These are phyloP conservation scores for Pollenia griseotomentosa DNA, from an alignment of 2,888 invertebrate species.

Conservation along the genomic window DNA sequence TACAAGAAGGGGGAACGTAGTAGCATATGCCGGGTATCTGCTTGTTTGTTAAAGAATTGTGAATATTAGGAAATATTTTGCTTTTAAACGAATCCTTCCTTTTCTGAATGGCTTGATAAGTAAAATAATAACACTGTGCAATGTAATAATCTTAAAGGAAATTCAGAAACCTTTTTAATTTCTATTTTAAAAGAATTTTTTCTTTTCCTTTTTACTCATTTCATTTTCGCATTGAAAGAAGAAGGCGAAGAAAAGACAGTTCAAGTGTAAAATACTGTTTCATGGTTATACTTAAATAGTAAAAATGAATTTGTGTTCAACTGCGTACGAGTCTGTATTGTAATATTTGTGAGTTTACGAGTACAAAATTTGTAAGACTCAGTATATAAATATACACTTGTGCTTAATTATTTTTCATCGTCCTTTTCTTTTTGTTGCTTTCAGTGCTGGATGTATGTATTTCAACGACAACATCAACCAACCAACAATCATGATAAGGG, in stretches of 20 bases:
- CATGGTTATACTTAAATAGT: constrained; percentile 14
- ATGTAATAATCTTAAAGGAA: constrained; percentile 58
- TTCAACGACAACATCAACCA: constrained; percentile 37
- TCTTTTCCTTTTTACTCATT: neutral
- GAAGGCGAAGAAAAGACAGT: neutral
- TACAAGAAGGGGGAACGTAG: too few relatives aligned
- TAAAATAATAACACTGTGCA: too few relatives aligned
- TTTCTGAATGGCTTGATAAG: too few relatives aligned
- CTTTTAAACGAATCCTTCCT: too few relatives aligned
- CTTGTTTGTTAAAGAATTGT: too few relatives aligned
- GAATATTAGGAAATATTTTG: too few relatives aligned
- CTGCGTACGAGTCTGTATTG: neutral
- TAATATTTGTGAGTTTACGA: neutral
- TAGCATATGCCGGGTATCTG: too few relatives aligned
- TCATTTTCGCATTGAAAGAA: constrained; percentile 34
- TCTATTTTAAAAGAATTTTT: neutral
- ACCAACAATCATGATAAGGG: constrained; percentile 45
- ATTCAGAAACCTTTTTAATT: constrained; percentile 41
- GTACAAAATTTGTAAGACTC: neutral
- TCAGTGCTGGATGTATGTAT: neutral
- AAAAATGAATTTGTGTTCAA: neutral
- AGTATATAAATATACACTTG: neutral
- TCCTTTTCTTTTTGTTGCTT: neutral
- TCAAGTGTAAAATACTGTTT: constrained; percentile 53
- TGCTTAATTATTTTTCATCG: constrained; percentile 47